Evolutionary conservation across 2,797 vertebrate species (phyloP), one percentile per base, ranked within the genome.

Genomic region (Melanotaenia pygmaea): DNA sequence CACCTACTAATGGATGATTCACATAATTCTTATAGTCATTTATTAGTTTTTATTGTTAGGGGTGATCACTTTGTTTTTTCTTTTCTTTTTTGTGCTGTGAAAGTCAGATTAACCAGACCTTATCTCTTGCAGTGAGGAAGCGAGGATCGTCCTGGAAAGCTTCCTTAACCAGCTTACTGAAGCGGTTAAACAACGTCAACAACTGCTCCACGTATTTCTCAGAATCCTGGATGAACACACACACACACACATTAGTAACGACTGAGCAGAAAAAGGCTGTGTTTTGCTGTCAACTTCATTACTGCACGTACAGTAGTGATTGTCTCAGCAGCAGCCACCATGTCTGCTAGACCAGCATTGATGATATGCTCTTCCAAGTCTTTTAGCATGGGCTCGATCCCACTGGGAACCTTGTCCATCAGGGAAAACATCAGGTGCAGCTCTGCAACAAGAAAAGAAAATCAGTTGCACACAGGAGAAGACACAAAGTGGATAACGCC

Each of bases 181-280:
- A 99, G 92, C 97, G 96, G 93, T 98, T 98, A 92, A 99, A 99
- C 68, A 99, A 83, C 0, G 96, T 99, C 80, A 99, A 93, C 91
- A 99, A 88, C 80, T 99, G 98, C 82, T 99, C 97, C 90, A 99
- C 98, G 0, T 98, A 99, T 86, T 99, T 99, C 91, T 99, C 98
- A 64, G 98, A 99, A 90, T 99, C 98, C 98, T 99, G 74, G 37
- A 83, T 24, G 53, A 22, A 80, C 24, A 77, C 4, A 81, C 30
- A 78, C 4, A 81, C 30, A 78, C 6, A 14, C 13, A 13, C 35
- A 40, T 12, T 20, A 6, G 43, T 18, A 18, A 45, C 18, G 5
- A 45, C 16, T 45, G 43, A 18, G 43, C 43, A 45, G 16, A 45
- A 40, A 18, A 45, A 45, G 14, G 13, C 43, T 45, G 6, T 45